These are phyloP conservation scores for Iselma pallidipennis DNA, from an alignment of 2,888 invertebrate species.

Conservation along the genomic window DNA sequence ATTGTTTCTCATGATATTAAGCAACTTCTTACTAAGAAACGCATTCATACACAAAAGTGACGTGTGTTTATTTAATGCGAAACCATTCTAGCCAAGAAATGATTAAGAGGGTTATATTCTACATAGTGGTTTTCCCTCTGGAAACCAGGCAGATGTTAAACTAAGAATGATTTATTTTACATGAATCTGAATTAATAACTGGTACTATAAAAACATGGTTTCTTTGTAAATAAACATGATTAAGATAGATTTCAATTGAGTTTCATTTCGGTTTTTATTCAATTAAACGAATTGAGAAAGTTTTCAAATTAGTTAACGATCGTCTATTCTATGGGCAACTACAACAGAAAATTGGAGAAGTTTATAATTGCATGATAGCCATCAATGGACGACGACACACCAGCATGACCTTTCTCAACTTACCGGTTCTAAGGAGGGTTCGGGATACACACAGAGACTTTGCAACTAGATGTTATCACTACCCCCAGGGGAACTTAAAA, in stretches of 20 bases:
- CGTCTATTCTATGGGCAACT: neutral
- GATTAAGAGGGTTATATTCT: conserved; percentile 47
- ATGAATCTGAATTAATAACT: conserved; percentile 42
- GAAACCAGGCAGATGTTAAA: conserved; percentile 47
- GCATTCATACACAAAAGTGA: conserved; percentile 18
- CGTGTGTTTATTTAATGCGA: conserved; percentile 34
- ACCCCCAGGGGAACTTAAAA: neutral
- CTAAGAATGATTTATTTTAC: conserved; percentile 43
- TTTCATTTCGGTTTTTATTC: neutral
- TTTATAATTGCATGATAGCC: neutral
- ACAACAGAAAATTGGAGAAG: neutral
- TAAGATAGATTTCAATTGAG: neutral
- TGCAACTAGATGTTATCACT: neutral
- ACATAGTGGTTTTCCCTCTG: conserved; percentile 35
- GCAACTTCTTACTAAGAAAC: conserved; percentile 15
- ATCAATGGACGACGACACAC: neutral
- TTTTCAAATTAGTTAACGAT: neutral
- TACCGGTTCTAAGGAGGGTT: neutral
- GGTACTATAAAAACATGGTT: conserved; percentile 4
- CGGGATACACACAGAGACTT: neutral
- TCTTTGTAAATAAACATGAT: neutral
- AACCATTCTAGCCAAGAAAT: conserved; percentile 37
- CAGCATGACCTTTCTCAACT: neutral
- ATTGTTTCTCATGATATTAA: neutral
- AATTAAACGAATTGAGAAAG: neutral